Conservation (phyloP, 1,140 invertebrate genomes). For the Bradysia coprophila region DNA sequence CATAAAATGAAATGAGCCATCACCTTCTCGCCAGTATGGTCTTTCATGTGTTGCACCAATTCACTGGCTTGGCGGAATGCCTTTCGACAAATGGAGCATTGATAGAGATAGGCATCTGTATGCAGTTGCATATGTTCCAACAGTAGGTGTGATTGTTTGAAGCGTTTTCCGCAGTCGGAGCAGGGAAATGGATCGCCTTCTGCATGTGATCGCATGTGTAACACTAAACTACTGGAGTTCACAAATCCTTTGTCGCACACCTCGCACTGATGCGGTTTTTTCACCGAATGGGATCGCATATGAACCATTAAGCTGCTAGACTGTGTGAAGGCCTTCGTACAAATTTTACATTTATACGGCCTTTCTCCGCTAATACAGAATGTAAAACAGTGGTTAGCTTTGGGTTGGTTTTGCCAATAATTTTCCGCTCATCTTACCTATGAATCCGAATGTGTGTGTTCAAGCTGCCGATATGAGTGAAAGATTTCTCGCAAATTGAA, state of each 20-base stretch:
- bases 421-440: no score
- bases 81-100: conserved; percentile 36
- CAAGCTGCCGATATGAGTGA: conserved; percentile 56
- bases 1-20: neutral
- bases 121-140: conserved; percentile 22
- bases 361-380: conserved; percentile 23
- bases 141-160: conserved; percentile 18
- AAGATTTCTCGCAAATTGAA: conserved; percentile 23
- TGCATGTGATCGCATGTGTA: conserved; percentile 18
- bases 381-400: no score
- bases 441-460: conserved; percentile 75
- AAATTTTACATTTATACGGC: conserved; percentile 23
- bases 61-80: conserved; percentile 36
- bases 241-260: conserved; percentile 30
- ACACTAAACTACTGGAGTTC: conserved; percentile 18
- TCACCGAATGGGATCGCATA: conserved; percentile 45
- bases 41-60: conserved; percentile 40
- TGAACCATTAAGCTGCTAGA: conserved; percentile 46
- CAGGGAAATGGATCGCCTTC: conserved; percentile 15
- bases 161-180: conserved; percentile 18
- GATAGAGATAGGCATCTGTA: conserved; percentile 20
- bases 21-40: conserved; percentile 29
- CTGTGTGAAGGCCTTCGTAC: conserved; percentile 46
- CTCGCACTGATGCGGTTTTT: conserved; percentile 43
- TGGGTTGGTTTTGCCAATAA: conserved; percentile 51